Percentiles rank a stretch among this genome's conserved stretches.
These are phyloP conservation scores for Caenorhabditis tropicalis DNA, from an alignment of 1,140 invertebrate species.

Conservation along the genomic window DNA sequence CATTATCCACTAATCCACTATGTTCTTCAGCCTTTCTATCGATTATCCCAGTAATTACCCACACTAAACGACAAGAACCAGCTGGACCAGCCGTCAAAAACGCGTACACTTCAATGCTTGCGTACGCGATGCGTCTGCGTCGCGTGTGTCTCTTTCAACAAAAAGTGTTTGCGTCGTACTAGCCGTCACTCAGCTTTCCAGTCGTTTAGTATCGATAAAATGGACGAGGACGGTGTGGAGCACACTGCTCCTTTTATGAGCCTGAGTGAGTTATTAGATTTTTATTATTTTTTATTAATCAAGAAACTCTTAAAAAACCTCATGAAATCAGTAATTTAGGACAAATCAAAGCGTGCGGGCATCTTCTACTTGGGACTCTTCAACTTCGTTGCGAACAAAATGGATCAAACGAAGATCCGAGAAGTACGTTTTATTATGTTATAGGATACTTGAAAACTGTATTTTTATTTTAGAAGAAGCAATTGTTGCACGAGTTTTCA, in stretches of 20 bases:
- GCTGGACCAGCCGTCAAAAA: not conserved
- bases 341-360: conserved; percentile 7
- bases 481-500: not conserved
- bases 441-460: no score
- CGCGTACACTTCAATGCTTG: not conserved
- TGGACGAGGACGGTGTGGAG: not conserved
- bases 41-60: not conserved
- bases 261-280: not conserved
- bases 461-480: not conserved
- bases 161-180: not conserved
- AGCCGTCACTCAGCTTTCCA: not conserved
- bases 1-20: no score
- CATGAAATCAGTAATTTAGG: not conserved
- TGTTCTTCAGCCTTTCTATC: no score
- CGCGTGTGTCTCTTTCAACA: not conserved
- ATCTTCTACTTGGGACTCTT: conserved; percentile 4
- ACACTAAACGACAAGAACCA: not conserved
- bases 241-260: conserved; percentile 22
- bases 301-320: not conserved
- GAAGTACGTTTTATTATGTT: not conserved
- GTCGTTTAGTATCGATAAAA: not conserved
- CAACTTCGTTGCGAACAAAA: not conserved
- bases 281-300: not conserved
- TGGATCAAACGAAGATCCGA: not conserved
- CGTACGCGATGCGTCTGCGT: conserved; percentile 32